phyloP scores from a whole-genome alignment of 2,888 invertebrate species.

The Heliconius charithonia region DNA sequence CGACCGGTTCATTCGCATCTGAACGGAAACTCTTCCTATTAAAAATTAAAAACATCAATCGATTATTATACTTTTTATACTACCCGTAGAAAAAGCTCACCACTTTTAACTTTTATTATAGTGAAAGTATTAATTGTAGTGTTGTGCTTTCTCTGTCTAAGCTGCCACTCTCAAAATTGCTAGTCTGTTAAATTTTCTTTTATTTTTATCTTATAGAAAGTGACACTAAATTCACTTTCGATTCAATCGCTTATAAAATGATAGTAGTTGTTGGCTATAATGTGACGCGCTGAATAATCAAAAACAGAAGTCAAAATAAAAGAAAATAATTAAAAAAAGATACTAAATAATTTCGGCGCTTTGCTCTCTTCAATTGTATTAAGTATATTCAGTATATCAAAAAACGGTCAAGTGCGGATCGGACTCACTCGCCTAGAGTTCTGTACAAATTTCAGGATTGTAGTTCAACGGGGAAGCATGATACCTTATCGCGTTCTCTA shows the following conservation, averaged over 20 bases:
- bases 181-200: slow-evolving; percentile 37
- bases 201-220: slow-evolving; percentile 30
- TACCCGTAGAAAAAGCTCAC: slow-evolving; percentile 41
- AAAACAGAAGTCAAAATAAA: background rate
- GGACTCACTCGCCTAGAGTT: too few species aligned
- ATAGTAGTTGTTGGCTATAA: background rate
- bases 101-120: slow-evolving; percentile 44
- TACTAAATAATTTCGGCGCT: background rate
- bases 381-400: background rate
- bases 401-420: too few species aligned
- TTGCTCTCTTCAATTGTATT: background rate
- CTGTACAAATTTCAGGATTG: too few species aligned
- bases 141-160: slow-evolving; percentile 61
- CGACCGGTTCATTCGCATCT: slow-evolving; percentile 57
- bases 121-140: slow-evolving; percentile 64
- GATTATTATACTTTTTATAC: slow-evolving; percentile 41
- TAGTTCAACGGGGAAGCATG: too few species aligned
- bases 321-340: background rate
- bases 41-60: slow-evolving; percentile 33
- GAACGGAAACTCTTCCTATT: slow-evolving; percentile 65
- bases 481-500: too few species aligned
- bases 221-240: slow-evolving; percentile 24
- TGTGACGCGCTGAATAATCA: background rate
- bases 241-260: slow-evolving; percentile 8
- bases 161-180: slow-evolving; percentile 36